Conservation (phyloP, 2,888 invertebrate species). For the Eugnorisma glareosa region DNA sequence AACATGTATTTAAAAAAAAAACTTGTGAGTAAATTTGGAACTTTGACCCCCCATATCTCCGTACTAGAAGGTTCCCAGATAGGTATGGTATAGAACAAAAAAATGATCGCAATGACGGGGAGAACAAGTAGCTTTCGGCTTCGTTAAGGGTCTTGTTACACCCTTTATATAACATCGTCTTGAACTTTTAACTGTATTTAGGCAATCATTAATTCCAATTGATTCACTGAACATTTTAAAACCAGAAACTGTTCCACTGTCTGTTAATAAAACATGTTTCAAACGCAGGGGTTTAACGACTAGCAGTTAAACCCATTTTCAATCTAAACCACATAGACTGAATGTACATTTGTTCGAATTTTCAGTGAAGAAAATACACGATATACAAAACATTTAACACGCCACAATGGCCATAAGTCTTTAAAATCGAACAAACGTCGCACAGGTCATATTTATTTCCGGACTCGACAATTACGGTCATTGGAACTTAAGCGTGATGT, state of each 20-base stretch:
- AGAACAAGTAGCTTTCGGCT: no score
- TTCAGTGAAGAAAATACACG: conserved; percentile 34
- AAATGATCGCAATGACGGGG: no score
- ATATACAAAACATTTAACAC: conserved; percentile 43
- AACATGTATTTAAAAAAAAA: no score
- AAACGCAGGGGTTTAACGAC: conserved; percentile 17
- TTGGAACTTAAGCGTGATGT: conserved; percentile 86
- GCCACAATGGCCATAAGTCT: conserved; percentile 30
- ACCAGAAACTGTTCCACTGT: background rate
- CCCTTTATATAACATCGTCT: background rate
- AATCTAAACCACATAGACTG: conserved; percentile 21
- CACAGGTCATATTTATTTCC: conserved; percentile 76
- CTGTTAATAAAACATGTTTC: conserved; percentile 19
- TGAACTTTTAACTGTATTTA: background rate
- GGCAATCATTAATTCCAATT: background rate
- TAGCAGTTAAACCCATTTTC: conserved; percentile 17
- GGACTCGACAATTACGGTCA: conserved; percentile 85
- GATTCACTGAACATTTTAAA: background rate
- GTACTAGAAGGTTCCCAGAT: no score
- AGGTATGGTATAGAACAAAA: no score
- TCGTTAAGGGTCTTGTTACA: no score
- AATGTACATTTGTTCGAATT: conserved; percentile 11
- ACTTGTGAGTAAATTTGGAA: no score
- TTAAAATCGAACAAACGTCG: conserved; percentile 72
- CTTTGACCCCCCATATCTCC: no score